Base-by-base conservation (phyloP, 2,888 invertebrate species). In the Luperina nickerlii region DNA sequence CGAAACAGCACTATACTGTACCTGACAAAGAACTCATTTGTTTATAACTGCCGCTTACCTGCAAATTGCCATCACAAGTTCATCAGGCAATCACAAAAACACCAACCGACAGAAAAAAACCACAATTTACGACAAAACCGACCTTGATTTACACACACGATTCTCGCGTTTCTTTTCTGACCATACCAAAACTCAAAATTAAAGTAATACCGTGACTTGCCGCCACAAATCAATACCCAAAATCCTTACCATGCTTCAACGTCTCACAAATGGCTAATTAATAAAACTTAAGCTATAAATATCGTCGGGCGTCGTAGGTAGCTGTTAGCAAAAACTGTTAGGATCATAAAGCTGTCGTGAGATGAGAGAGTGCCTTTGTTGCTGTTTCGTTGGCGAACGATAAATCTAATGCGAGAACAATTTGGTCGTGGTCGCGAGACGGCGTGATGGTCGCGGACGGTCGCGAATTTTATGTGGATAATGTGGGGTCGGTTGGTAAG, bases 281-380 rank as follows among this genome's bases (percentile, higher is more conserved):
- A 96, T 96, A 96, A 96, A 96, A 96, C 94, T 96, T 96, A 92
- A 92, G 94, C 94, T 90, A 95, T 96, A 96, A 96, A 96, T 96
- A 95, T 94, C 90, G 90, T 82, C 89, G 90, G 91, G 90, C 89
- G 91, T 90, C 90, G 92, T 93, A 93, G 95, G 94, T 92, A 94
- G 95, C 95, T 94, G 96, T 96, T 97, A 95, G 96, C 96, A 97
- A 97, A 97, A 97, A 97, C 96, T 97, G 96, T 95, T 95, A 94
- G 95, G 95, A 95, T 96, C 96, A 97, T 97, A 97, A 97, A 97
- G 90, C 96, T 97, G 97, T 97, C 97, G 91, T 85, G 95, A 91
- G 94, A 96, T 97, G 97, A 97, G 94, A 94, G 93, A 97, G 93
- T 96, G 97, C 96, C 96, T 96, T 97, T 97, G 97, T 96, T 95